A percentile compares a stretch with the other conserved stretches of the same genome.
phyloP scores from a whole-genome alignment of 2,888 invertebrate species.

The Cryptophagus acutangulus region DNA sequence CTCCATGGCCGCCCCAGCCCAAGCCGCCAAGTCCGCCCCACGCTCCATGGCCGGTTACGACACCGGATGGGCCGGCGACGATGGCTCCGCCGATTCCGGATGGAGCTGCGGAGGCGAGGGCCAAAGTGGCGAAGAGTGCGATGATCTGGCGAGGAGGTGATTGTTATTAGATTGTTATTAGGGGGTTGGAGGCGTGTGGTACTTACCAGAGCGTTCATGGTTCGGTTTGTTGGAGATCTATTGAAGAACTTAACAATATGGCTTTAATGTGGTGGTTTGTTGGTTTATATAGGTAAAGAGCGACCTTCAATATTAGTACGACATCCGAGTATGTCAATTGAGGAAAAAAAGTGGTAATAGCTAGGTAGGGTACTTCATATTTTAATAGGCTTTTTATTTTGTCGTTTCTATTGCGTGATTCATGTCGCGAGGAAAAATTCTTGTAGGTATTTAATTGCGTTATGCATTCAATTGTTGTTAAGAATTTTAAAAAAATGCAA shows the following conservation, averaged over 20 bases:
- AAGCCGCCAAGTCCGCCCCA: not conserved
- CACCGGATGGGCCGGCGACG: constrained; percentile 18
- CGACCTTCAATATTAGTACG: constrained; percentile 2
- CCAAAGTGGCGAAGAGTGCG: constrained; percentile 4
- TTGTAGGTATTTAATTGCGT: no score
- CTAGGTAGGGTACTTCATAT: no score
- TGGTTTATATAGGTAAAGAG: not conserved
- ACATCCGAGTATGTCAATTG: not conserved
- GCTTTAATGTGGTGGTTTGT: not conserved
- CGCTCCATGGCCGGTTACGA: constrained; percentile 17
- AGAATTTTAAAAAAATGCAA: no score
- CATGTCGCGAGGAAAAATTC: no score
- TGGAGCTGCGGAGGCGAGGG: not conserved
- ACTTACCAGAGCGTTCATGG: constrained; percentile 2
- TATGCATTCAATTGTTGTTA: no score
- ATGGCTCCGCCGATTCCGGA: constrained; percentile 6
- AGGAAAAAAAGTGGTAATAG: not conserved
- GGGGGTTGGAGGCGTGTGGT: not conserved
- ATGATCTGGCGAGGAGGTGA: not conserved
- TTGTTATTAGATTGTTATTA: not conserved
- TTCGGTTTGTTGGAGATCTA: constrained; percentile 1
- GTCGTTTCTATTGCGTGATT: no score
- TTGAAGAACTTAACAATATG: not conserved
- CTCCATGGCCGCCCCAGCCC: constrained; percentile 14
- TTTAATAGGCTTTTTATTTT: no score